These are phyloP conservation scores for Prunella strophiata DNA, from an alignment of 2,797 vertebrate genomes.

Conservation along the genomic window DNA sequence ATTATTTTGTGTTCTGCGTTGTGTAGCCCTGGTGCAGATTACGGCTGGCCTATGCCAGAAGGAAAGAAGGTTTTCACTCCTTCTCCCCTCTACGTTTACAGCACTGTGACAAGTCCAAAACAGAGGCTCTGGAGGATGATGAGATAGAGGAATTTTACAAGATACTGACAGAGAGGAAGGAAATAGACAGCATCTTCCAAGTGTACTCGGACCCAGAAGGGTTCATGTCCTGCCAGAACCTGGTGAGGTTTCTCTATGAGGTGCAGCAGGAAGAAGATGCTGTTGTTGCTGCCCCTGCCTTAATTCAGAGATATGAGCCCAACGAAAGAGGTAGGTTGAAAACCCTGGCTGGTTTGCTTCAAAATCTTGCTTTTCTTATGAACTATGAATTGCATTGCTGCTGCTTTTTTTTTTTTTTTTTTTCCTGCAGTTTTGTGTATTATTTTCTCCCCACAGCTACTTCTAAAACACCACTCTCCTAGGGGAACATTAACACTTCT, in stretches of 20 bases:
- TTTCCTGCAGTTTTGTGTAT: background rate
- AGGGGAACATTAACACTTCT: background rate
- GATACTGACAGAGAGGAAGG: conserved; percentile 86
- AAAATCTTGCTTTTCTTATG: background rate
- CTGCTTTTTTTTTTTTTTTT: background rate
- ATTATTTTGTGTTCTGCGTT: conserved; percentile 71
- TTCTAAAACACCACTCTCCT: background rate
- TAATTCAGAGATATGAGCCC: conserved; percentile 90
- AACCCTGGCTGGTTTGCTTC: background rate
- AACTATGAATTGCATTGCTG: background rate
- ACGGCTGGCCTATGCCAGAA: conserved; percentile 65
- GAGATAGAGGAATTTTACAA: conserved; percentile 94
- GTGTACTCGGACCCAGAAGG: conserved; percentile 68
- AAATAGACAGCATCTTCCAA: conserved; percentile 85
- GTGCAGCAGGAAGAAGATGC: conserved; percentile 84
- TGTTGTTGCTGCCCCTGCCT: conserved; percentile 75
- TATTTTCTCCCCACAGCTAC: background rate
- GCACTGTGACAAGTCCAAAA: conserved; percentile 91
- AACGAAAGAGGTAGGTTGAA: conserved; percentile 81
- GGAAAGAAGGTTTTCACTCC: conserved; percentile 71
- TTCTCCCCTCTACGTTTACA: conserved; percentile 72
- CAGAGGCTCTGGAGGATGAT: conserved; percentile 86
- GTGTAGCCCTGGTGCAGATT: conserved; percentile 72
- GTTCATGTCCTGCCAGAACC: conserved; percentile 81
- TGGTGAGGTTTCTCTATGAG: conserved; percentile 83